Evolutionary conservation across 2,888 invertebrate species (phyloP).

Genomic region (Megamerina dolium): DNA sequence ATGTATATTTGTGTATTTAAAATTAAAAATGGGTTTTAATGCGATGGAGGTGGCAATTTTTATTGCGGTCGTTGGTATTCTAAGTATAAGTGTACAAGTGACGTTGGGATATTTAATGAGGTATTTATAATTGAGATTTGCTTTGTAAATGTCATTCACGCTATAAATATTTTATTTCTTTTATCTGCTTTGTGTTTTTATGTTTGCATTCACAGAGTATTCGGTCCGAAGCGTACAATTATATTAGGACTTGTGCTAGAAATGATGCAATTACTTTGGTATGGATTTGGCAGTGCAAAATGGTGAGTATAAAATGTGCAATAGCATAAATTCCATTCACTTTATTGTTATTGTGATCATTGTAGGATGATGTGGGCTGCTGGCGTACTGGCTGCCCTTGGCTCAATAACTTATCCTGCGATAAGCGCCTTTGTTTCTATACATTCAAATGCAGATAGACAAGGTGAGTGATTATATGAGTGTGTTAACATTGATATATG

Average conservation of each 20-base stretch:
- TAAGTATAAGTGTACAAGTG: slow-evolving; percentile 93
- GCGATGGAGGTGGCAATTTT: slow-evolving; percentile 94
- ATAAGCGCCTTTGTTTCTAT: slow-evolving; percentile 98
- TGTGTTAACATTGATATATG: no score
- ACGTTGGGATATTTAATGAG: slow-evolving; percentile 75
- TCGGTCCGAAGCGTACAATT: slow-evolving; percentile 95
- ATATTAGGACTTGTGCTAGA: slow-evolving; percentile 95
- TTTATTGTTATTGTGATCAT: slow-evolving; percentile 1
- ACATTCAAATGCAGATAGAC: slow-evolving; percentile 95
- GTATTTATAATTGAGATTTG: slow-evolving; percentile 33
- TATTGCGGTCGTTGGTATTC: slow-evolving; percentile 92
- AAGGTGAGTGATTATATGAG: slow-evolving; percentile 55
- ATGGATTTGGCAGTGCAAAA: slow-evolving; percentile 90
- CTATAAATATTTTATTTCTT: no score
- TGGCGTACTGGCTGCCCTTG: slow-evolving; percentile 90
- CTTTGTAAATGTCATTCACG: no score
- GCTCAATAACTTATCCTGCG: slow-evolving; percentile 96
- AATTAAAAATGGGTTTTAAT: slow-evolving; percentile 94
- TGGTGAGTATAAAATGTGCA: slow-evolving; percentile 57
- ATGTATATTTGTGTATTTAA: slow-evolving; percentile 98
- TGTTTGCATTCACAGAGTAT: slow-evolving; percentile 36
- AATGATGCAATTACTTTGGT: slow-evolving; percentile 95
- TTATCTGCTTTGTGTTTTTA: no score
- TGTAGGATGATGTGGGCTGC: slow-evolving; percentile 98
- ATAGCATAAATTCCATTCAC: background rate